Evolutionary conservation across 2,113 vertebrate species (phyloP).

Genomic region (Sebastes schlegelii): DNA sequence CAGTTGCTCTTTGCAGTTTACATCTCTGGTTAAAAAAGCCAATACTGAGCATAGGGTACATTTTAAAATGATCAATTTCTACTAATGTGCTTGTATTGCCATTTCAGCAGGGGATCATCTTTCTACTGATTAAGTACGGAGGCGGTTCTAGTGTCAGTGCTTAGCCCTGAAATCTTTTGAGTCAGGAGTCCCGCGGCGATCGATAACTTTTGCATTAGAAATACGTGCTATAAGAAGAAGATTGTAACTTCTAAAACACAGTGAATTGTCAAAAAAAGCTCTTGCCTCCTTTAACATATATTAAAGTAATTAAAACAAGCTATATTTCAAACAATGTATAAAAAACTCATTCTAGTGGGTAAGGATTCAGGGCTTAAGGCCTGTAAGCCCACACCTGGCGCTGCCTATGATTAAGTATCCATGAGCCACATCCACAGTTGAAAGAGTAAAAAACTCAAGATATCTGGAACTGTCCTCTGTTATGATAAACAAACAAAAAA

Average conservation of each 20-base stretch:
- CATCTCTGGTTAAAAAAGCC: neutral
- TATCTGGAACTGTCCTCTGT: neutral
- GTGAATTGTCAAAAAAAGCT: too few species aligned
- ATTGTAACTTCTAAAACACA: too few species aligned
- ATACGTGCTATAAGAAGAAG: too few species aligned
- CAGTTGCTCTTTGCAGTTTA: neutral
- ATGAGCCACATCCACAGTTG: conserved; percentile 3
- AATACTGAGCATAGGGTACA: neutral
- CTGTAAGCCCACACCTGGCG: neutral
- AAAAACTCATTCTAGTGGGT: too few species aligned
- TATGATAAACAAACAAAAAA: neutral
- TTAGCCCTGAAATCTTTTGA: too few species aligned
- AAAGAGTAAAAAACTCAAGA: conserved; percentile 12
- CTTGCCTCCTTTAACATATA: too few species aligned
- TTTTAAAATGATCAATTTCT: conserved; percentile 24
- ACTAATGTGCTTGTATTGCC: conserved; percentile 5
- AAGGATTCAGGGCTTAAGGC: neutral
- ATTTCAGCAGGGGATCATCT: conserved; percentile 13
- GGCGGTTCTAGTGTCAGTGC: neutral
- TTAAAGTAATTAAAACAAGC: too few species aligned
- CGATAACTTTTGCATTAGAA: too few species aligned
- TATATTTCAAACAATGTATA: too few species aligned
- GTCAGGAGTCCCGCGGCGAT: too few species aligned
- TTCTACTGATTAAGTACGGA: conserved; percentile 28
- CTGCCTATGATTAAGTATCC: conserved; percentile 19